Evolutionary conservation across 2,888 invertebrate species (phyloP), one percentile per base, ranked within the genome.

Genomic region (Melangyna quadrimaculata): DNA sequence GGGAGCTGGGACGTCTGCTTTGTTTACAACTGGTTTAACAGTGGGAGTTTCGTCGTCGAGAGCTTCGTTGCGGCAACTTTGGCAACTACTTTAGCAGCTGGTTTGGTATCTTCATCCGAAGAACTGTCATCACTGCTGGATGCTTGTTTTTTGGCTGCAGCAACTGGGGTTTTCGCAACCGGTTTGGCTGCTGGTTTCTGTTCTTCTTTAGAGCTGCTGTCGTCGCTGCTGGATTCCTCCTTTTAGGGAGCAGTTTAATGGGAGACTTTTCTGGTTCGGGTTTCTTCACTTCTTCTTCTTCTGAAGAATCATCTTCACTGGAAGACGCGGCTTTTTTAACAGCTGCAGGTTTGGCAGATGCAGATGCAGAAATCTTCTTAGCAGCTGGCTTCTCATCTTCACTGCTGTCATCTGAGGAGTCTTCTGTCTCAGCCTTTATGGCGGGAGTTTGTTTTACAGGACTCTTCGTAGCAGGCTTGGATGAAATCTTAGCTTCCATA

Each of bases 101-200:
- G 75, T 7, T 61, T 65, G n/a, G 37, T 61, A 0, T 72, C 63
- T 19, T 63, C 83, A 2, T 72, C 65, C 1, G 61, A 55, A 22
- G 89, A 90, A 19, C 89, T 89, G 5, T 88, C 89, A 8, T 89
- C 89, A 1, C 89, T 89, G 51, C 89, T 89, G 53, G 89, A 89
- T 0, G 88, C 87, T 9, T 59, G 59, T n/a, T 89, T 80, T 12
- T 72, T 78, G 6, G 69, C 67, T 51, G 27, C 83, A 88, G 53
- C 71, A 88, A 88, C 5, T 87, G 4, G 86, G 69, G 61, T 83
- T 40, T 88, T 89, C 8, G 82, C 79, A 40, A 87, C 83, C 5
- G 69, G 57, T 29, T 77, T 72, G n/a, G 53, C 22, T 40, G 74
- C 67, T 12, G 72, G 78, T 17, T 89, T 88, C 22, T 73, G 14